Evolutionary conservation across 2,113 vertebrate genomes (phyloP), one percentile per base, ranked within the genome.

Genomic region (Alethe castanea): DNA sequence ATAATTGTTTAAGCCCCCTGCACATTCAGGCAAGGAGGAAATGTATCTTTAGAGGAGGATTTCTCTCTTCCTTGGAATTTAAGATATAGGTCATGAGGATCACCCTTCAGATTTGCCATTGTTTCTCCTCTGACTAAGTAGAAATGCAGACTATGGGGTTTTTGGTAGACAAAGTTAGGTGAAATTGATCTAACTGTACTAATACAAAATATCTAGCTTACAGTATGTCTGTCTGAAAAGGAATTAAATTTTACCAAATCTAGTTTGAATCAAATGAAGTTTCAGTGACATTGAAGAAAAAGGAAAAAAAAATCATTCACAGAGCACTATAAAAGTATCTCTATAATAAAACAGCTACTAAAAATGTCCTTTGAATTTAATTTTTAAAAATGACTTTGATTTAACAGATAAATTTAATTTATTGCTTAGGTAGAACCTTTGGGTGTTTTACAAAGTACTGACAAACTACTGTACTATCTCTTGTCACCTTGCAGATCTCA

Each of bases 331-430:
- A 88, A 83, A 96, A 92, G 66, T 89, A 90, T 69, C 44, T 80
- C 61, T 62, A 86, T 87, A 90, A 95, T 93, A 93, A 95, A 97
- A 70, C 73, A 80, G 25, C 26, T 89, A 93, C 94, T 94, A 96
- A 97, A 96, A 96, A 84, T 91, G 86, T 94, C 81, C 66, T 74
- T 73, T 72, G 62, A 66, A 92, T 86, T 95, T 92, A 88, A 91
- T 88, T 95, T 94, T 94, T 95, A 0, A 81, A 90, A 95, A 94
- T 86, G 62, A 77, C 80, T 90, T 90, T 88, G 62, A 95, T 94
- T 95, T 96, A 92, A 89, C 59, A 83, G 93, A 94, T 91, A 89
- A 94, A 92, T 92, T 86, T 89, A 94, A 88, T 94, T 86, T 92
- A 92, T 93, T 90, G 40, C 61, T 93, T 60, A 52, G 54, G 50